Conservation (phyloP, 2,113 vertebrate genomes). For the Hippolais icterina region DNA sequence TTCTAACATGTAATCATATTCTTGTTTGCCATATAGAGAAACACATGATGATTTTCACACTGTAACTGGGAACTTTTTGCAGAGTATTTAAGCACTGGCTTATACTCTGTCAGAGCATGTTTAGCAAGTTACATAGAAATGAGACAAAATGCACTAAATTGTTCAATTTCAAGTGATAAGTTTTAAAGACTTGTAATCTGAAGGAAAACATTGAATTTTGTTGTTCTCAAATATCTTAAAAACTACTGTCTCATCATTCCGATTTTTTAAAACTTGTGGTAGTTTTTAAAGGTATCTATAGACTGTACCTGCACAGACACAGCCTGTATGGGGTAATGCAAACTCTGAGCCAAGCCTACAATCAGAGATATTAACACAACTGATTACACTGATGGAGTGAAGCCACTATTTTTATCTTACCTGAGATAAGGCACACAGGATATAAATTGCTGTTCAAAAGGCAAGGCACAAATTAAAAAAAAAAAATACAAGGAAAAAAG, state of each 20-base stretch:
- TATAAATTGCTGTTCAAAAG: background rate
- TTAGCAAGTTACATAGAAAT: background rate
- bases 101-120: background rate
- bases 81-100: background rate
- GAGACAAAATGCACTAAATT: background rate
- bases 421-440: conserved; percentile 25
- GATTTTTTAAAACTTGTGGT: background rate
- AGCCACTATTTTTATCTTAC: conserved; percentile 47
- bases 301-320: conserved; percentile 34
- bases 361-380: conserved; percentile 38
- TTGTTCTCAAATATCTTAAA: background rate
- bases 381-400: conserved; percentile 25
- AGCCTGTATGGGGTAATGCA: conserved; percentile 6
- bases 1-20: background rate
- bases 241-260: background rate
- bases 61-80: background rate
- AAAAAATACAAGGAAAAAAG: background rate
- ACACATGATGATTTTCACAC: background rate
- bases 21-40: background rate
- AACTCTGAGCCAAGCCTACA: conserved; percentile 21
- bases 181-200: background rate
- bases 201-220: background rate
- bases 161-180: background rate
- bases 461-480: background rate
- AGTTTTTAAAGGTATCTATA: background rate